Evolutionary conservation across 2,797 vertebrate genomes (phyloP), one percentile per base, ranked within the genome.

Genomic region (Platyrinchus mystaceus): DNA sequence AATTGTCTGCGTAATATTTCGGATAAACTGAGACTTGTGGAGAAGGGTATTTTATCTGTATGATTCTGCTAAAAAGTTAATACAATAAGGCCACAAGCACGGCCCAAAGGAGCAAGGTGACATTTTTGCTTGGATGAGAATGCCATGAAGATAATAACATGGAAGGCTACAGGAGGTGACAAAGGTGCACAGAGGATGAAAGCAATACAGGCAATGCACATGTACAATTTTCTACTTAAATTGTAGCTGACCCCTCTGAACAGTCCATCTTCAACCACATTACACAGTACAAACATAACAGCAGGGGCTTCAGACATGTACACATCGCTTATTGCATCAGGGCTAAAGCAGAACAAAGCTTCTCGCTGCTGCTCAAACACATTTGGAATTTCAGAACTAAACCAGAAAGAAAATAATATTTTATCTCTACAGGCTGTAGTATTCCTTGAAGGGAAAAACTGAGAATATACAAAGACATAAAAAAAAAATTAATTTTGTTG

Each of bases 111-210:
- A 95, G 58, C 77, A 94, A 67, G 1, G 27, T 28, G 76, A 81
- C 77, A 91, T 84, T 93, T 91, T 66, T 91, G 94, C 93, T 94
- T 81, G 92, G 88, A 96, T n/a, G 62, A 79, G 30, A 93, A 89
- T 6, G 7, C 3, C 46, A 77, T 27, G 14, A 86, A 76, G 77
- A 83, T 56, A 76, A 7, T 43, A 58, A 49, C 0, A 10, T 24
- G 26, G 46, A 84, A 91, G 28, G 55, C 73, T 75, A 59, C 32
- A 55, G 27, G 73, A 91, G 69, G 80, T 62, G 58, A 88, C 6
- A 3, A 81, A 86, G 62, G 24, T 39, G 32, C 60, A 39, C 69
- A 88, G 43, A 75, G 34, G 55, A 94, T 59, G 28, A 90, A 91
- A 69, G 58, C 23, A 83, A 75, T 49, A 83, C 39, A 83, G 30